phyloP scores from a whole-genome alignment of 2,113 vertebrate species.

The Oncorhynchus nerka region DNA sequence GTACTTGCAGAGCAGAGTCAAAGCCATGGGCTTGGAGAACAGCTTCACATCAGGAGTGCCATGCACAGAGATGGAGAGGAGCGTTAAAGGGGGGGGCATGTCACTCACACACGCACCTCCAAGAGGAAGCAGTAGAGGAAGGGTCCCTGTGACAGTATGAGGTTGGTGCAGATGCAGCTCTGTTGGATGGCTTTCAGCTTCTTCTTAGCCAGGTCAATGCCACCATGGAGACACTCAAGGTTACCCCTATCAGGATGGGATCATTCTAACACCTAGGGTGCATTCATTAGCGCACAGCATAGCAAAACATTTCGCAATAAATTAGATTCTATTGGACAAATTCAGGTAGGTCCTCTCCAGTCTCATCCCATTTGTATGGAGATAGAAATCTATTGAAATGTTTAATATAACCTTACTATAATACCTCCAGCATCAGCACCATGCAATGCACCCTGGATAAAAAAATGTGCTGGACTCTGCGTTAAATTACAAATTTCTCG shows the following conservation, averaged over 20 bases:
- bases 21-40: constrained; percentile 88
- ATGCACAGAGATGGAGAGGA: constrained; percentile 58
- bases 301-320: too few relatives aligned
- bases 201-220: constrained; percentile 91
- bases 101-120: constrained; percentile 76
- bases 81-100: not conserved
- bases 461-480: too few relatives aligned
- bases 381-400: too few relatives aligned
- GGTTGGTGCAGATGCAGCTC: constrained; percentile 96
- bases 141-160: constrained; percentile 93
- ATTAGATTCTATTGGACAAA: too few relatives aligned
- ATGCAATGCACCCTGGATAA: too few relatives aligned
- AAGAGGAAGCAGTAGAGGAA: constrained; percentile 96
- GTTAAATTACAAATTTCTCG: too few relatives aligned
- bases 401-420: too few relatives aligned
- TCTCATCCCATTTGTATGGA: too few relatives aligned
- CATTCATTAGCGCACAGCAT: not conserved
- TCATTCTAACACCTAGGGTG: not conserved
- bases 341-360: too few relatives aligned
- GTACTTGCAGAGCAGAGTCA: constrained; percentile 89
- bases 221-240: constrained; percentile 83
- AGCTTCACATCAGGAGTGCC: constrained; percentile 91
- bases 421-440: too few relatives aligned
- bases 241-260: constrained; percentile 75
- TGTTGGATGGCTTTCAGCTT: constrained; percentile 90